Evolutionary conservation across 1,140 invertebrate species (phyloP).

Genomic region (Teleogryllus occipitalis): DNA sequence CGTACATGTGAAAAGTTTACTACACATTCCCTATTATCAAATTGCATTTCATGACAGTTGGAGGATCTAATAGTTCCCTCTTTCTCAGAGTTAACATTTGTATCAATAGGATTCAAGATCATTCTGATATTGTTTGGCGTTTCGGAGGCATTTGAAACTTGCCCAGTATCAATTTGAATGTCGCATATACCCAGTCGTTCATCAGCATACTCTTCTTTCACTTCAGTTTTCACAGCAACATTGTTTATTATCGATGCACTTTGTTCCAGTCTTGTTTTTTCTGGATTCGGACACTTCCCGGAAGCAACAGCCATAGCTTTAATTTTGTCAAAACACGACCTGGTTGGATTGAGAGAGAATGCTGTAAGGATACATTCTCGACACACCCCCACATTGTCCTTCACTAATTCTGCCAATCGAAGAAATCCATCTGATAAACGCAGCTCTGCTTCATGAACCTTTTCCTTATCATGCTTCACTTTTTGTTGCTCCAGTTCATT

Average conservation of each 20-base stretch:
- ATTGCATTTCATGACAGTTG: background rate
- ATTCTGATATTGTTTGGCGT: background rate
- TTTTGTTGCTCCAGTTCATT: constrained; percentile 64
- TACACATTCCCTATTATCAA: background rate
- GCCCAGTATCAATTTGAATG: background rate
- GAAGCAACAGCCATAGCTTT: constrained; percentile 38
- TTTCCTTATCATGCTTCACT: constrained; percentile 42
- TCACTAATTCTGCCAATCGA: constrained; percentile 46
- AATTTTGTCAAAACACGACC: constrained; percentile 41
- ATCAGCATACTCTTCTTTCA: background rate
- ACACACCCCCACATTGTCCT: constrained; percentile 44
- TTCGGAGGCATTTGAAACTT: background rate
- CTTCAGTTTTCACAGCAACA: background rate
- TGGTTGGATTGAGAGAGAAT: constrained; percentile 53
- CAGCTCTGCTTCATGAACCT: constrained; percentile 42
- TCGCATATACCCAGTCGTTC: background rate
- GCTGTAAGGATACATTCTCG: constrained; percentile 56
- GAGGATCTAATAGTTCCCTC: background rate
- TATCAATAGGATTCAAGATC: background rate
- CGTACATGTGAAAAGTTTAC: background rate
- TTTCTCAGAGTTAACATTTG: background rate
- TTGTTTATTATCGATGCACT: background rate
- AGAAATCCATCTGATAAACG: constrained; percentile 48
- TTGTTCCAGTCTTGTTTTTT: background rate
- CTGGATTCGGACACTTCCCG: constrained; percentile 7